phyloP scores from a whole-genome alignment of 2,797 vertebrate genomes.

The Eulemur albifrons region DNA sequence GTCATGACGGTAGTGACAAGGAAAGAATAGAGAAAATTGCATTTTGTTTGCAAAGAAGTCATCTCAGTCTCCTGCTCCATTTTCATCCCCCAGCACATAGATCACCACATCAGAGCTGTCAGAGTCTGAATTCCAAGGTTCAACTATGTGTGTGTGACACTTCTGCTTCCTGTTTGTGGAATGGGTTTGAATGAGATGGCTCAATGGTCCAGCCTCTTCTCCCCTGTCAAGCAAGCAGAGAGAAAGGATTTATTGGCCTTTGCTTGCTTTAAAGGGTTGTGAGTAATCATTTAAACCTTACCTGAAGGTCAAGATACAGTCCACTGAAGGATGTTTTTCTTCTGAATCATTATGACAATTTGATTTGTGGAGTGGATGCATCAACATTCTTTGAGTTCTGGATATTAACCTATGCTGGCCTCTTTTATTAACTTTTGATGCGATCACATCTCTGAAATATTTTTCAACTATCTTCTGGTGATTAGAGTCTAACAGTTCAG shows the following conservation, averaged over 20 bases:
- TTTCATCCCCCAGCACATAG: neutral
- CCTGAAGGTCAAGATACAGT: conserved; percentile 23
- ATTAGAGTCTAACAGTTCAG: conserved; percentile 21
- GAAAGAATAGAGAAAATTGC: neutral
- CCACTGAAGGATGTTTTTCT: neutral
- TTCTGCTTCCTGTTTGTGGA: neutral
- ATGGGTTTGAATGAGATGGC: neutral
- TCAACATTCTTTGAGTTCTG: neutral
- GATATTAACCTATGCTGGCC: neutral
- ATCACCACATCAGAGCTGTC: neutral
- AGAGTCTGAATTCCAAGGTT: neutral
- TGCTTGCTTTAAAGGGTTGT: neutral
- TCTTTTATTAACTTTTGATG: conserved; percentile 9
- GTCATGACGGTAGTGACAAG: neutral
- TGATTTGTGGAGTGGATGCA: neutral
- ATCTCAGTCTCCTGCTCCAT: neutral
- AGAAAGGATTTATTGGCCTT: conserved; percentile 40
- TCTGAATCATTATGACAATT: neutral
- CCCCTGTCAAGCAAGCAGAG: conserved; percentile 54
- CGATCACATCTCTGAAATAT: conserved; percentile 18
- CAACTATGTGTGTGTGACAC: neutral
- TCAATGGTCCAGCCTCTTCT: neutral
- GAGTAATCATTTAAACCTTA: conserved; percentile 34
- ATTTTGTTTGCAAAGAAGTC: neutral
- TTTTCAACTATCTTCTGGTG: conserved; percentile 22